phyloP scores from a whole-genome alignment of 1,140 invertebrate genomes.

The Diprion similis region DNA sequence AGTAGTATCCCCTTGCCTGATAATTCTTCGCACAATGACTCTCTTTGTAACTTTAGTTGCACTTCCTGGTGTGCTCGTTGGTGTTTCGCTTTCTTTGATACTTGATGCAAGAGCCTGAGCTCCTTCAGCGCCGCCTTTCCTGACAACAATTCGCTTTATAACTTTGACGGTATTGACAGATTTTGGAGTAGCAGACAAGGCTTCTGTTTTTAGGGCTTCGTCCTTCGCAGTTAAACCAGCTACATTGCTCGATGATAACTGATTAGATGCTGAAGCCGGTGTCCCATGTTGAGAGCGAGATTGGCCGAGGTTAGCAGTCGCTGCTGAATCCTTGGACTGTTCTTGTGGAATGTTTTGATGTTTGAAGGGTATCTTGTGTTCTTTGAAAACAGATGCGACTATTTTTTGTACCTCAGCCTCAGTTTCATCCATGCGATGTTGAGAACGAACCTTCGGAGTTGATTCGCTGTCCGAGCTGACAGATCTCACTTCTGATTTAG shows the following conservation, averaged over 20 bases:
- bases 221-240: slow-evolving; percentile 15
- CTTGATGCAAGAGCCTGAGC: neutral
- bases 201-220: slow-evolving; percentile 41
- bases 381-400: slow-evolving; percentile 57
- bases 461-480: neutral
- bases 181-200: slow-evolving; percentile 33
- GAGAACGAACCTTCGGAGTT: neutral
- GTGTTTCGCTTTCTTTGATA: slow-evolving; percentile 37
- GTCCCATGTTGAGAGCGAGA: slow-evolving; percentile 6
- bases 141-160: slow-evolving; percentile 55
- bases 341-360: slow-evolving; percentile 44
- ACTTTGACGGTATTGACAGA: slow-evolving; percentile 54
- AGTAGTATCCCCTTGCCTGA: slow-evolving; percentile 55
- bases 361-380: slow-evolving; percentile 58
- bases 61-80: slow-evolving; percentile 25
- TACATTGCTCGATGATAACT: slow-evolving; percentile 20
- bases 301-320: slow-evolving; percentile 4
- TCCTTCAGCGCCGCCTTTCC: slow-evolving; percentile 37
- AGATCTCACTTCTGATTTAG: neutral
- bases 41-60: slow-evolving; percentile 49
- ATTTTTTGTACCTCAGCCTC: slow-evolving; percentile 60
- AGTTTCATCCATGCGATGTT: slow-evolving; percentile 47
- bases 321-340: slow-evolving; percentile 37
- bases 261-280: neutral
- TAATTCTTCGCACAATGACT: slow-evolving; percentile 57